Conservation (phyloP, 23 tunicate genomes). For the Oikopleura dioica region DNA sequence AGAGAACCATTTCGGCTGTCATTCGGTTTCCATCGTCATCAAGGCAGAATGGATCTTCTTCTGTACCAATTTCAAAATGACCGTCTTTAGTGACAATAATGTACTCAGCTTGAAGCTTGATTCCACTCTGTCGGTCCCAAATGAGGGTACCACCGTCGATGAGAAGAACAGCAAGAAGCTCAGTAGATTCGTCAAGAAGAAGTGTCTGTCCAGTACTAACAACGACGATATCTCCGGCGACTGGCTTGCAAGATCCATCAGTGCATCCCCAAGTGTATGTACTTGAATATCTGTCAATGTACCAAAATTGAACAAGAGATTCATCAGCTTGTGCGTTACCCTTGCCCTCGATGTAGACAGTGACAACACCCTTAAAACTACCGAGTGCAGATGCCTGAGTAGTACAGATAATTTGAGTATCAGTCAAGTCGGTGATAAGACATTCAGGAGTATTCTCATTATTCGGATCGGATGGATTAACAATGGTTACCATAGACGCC, state of each 20-base stretch:
- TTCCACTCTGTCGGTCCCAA: constrained; percentile 29
- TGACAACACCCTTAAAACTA: background rate
- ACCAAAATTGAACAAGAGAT: background rate
- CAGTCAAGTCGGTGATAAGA: too few species aligned
- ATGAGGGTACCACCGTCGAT: constrained; percentile 68
- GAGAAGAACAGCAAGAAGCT: constrained; percentile 37
- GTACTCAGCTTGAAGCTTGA: constrained; percentile 40
- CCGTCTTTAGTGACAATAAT: constrained; percentile 52
- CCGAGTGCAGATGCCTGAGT: background rate
- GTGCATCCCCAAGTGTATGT: constrained; percentile 1
- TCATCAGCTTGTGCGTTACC: background rate
- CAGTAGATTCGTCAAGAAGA: constrained; percentile 49
- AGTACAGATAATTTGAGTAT: background rate
- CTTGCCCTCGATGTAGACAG: background rate
- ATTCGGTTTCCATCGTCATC: background rate
- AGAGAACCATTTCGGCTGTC: constrained; percentile 37
- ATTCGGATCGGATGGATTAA: too few species aligned
- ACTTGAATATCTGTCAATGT: background rate
- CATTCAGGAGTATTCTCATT: too few species aligned
- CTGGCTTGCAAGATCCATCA: background rate
- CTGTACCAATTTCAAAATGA: constrained; percentile 35
- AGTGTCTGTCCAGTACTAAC: constrained; percentile 34
- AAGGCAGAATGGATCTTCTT: constrained; percentile 28
- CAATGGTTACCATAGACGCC: background rate
- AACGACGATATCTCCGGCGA: background rate